These are phyloP conservation scores for Babylonia areolata DNA, from an alignment of 1,140 invertebrate genomes.

Conservation along the genomic window DNA sequence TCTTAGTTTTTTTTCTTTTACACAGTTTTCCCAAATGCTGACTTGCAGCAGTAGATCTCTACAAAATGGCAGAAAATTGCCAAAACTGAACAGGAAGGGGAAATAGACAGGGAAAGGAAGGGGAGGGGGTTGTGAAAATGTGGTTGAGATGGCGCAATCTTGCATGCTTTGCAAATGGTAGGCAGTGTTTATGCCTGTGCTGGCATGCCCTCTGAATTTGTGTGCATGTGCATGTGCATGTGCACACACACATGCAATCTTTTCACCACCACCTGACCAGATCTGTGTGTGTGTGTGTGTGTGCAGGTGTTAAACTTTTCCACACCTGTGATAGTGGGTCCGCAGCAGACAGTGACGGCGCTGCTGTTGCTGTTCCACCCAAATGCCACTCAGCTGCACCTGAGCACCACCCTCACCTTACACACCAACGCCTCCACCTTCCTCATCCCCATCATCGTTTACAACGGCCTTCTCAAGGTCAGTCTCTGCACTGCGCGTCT, in stretches of 20 bases:
- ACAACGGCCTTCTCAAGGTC: constrained; percentile 83
- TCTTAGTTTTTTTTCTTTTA: too few relatives aligned
- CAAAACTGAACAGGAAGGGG: too few relatives aligned
- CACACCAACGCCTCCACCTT: constrained; percentile 86
- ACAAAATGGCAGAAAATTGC: too few relatives aligned
- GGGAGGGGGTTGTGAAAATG: too few relatives aligned
- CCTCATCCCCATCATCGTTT: constrained; percentile 84
- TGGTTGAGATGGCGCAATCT: too few relatives aligned
- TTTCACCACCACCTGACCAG: too few relatives aligned
- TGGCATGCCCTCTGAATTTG: too few relatives aligned
- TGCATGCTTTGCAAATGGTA: background rate
- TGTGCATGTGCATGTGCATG: background rate
- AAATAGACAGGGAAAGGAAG: too few relatives aligned
- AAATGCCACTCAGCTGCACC: constrained; percentile 79
- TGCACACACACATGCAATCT: too few relatives aligned
- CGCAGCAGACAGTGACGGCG: constrained; percentile 80
- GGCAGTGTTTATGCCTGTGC: background rate
- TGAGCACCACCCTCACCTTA: constrained; percentile 82
- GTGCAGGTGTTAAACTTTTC: constrained; percentile 74
- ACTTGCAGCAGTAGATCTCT: too few relatives aligned
- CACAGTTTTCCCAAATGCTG: too few relatives aligned
- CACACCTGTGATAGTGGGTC: constrained; percentile 80
- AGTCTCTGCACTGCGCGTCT: constrained; percentile 22
- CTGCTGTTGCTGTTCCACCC: constrained; percentile 79
- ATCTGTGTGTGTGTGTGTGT: constrained; percentile 2